Conservation (phyloP, 1,140 invertebrate genomes). For the Bombus fervidus region DNA sequence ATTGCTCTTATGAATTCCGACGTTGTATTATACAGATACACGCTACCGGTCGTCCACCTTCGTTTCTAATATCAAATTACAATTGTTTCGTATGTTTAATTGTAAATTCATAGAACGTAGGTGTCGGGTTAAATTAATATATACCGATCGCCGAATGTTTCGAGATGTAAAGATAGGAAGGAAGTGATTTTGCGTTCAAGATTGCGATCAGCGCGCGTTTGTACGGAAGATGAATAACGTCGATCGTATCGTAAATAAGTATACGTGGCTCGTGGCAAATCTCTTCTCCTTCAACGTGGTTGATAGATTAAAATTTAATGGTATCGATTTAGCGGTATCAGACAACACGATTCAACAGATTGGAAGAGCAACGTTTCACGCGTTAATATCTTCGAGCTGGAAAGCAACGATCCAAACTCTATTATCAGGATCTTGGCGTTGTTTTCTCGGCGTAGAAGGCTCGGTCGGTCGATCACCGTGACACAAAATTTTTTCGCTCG, state of each 20-base stretch:
- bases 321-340: too few species aligned
- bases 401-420: background rate
- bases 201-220: background rate
- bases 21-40: background rate
- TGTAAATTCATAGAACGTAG: background rate
- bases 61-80: background rate
- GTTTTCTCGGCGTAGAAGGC: background rate
- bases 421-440: background rate
- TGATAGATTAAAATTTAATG: background rate
- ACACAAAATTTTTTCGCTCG: background rate
- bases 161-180: background rate
- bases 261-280: background rate
- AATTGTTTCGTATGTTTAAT: background rate
- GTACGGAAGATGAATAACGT: background rate
- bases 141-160: background rate
- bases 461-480: background rate
- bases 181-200: background rate
- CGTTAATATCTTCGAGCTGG: background rate
- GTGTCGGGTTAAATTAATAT: background rate
- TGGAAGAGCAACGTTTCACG: too few species aligned
- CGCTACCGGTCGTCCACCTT: background rate
- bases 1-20: background rate
- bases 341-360: too few species aligned
- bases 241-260: background rate
- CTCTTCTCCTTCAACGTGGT: background rate